A percentile compares a stretch with the other conserved stretches of the same genome.
Conservation (phyloP, 2,113 vertebrate species). For the Hystrix cristata region DNA sequence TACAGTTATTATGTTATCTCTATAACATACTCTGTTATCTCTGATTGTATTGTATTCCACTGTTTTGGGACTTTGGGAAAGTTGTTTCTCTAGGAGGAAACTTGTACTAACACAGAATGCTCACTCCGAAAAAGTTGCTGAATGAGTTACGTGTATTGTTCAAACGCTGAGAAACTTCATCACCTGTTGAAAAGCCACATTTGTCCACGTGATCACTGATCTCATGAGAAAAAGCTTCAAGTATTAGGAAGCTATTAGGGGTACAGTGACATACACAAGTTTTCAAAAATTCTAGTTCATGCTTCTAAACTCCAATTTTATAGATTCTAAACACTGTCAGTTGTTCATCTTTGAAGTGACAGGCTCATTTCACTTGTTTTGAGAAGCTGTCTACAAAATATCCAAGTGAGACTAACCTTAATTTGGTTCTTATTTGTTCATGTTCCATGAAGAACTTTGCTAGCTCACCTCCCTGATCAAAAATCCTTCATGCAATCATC, state of each 20-base stretch:
- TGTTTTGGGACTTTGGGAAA: neutral
- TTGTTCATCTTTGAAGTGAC: neutral
- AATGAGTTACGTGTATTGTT: accelerated
- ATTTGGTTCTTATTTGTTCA: neutral
- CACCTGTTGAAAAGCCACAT: neutral
- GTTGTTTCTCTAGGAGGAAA: neutral
- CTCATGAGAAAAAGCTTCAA: neutral
- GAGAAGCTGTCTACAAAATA: neutral
- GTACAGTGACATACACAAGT: neutral
- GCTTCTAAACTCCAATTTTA: neutral
- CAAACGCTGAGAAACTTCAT: neutral
- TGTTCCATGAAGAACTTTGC: neutral
- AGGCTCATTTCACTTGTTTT: neutral
- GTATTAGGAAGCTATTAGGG: neutral
- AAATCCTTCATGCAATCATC: neutral
- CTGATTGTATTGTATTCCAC: neutral
- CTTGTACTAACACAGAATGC: neutral
- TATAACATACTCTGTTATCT: neutral
- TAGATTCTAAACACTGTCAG: neutral
- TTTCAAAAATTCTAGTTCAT: neutral
- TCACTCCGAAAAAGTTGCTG: neutral
- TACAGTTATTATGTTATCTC: neutral
- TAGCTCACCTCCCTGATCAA: neutral
- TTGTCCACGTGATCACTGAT: neutral
- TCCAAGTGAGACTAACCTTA: neutral